Evolutionary conservation across 2,888 invertebrate genomes (phyloP), one percentile per base, ranked within the genome.

Genomic region (Lasius platythorax): DNA sequence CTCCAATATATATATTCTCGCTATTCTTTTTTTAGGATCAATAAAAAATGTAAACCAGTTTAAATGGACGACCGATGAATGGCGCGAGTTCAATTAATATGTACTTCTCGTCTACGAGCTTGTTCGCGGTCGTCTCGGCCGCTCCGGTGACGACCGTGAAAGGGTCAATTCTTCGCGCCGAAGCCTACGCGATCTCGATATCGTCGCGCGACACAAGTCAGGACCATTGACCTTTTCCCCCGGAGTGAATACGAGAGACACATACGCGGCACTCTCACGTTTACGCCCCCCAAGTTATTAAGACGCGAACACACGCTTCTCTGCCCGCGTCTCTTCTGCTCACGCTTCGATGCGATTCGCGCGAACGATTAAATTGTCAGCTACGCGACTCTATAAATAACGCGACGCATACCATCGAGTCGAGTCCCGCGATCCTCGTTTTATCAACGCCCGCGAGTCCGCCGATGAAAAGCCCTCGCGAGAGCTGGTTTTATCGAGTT

Each of bases 361-460:
- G 88, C 90, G 85, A 84, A 82, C 89, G 91, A 91, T 91, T 91
- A 91, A 91, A 91, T 91, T 91, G 91, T 91, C 91, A 91, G 89
- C 91, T 87, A 91, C 88, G 88, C 87, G 90, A 83, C 87, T 90
- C 91, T 91, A 91, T 91, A 91, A 91, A 91, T 91, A 91, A 91
- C 89, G 85, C 86, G 87, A 89, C 87, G 85, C 90, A 85, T 83
- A 82, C 87, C 84, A 66, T 50, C 70, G 83, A 67, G 84, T 86
- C 85, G 85, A 83, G 87, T 88, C 89, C 58, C 74, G 87, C 66
- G 78, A 81, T 82, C 70, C 89, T 85, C 87, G 85, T 90, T 90
- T 89, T 79, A 88, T 84, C 89, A 84, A 81, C 82, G 84, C 40
- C 64, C 67, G 67, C 72, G 87, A 67, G 66, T 63, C 28, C 61